Evolutionary conservation across 2,113 vertebrate species (phyloP).

Genomic region (Cyanistes caeruleus): DNA sequence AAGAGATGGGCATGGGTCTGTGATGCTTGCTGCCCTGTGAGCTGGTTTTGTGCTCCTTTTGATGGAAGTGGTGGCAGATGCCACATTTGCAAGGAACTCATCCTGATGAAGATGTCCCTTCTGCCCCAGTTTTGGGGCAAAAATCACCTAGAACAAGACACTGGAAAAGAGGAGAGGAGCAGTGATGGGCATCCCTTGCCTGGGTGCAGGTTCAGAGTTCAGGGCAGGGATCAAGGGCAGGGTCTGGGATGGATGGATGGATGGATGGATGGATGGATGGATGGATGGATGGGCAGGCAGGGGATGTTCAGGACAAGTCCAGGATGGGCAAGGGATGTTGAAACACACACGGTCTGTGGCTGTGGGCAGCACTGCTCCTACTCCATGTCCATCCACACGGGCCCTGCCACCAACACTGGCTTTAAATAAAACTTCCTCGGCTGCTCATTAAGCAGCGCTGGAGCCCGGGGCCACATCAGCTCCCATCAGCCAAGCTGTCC

Average conservation of each 20-base stretch:
- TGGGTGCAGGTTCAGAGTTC: accelerated
- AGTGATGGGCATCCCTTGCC: no score
- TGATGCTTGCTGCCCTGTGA: accelerated
- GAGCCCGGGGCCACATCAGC: background rate
- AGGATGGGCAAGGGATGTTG: background rate
- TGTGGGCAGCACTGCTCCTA: background rate
- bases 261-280: background rate
- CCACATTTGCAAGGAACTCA: background rate
- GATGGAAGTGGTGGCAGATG: background rate
- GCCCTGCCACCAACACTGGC: background rate
- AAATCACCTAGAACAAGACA: background rate
- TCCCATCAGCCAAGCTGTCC: slow-evolving; percentile 37
- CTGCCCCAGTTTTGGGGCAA: background rate
- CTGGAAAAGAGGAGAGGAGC: background rate
- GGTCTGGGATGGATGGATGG: background rate
- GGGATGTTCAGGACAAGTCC: background rate
- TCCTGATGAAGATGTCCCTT: background rate
- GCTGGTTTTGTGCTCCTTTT: background rate
- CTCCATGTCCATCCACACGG: accelerated
- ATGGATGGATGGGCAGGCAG: background rate
- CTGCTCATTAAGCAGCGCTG: background rate
- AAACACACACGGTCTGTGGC: accelerated
- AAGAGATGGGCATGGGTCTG: background rate
- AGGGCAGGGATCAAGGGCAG: accelerated
- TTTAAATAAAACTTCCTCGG: background rate